A percentile compares a stretch with the other conserved stretches of the same genome.
These are phyloP conservation scores for Conomelus anceps DNA, from an alignment of 2,888 invertebrate species.

Conservation along the genomic window DNA sequence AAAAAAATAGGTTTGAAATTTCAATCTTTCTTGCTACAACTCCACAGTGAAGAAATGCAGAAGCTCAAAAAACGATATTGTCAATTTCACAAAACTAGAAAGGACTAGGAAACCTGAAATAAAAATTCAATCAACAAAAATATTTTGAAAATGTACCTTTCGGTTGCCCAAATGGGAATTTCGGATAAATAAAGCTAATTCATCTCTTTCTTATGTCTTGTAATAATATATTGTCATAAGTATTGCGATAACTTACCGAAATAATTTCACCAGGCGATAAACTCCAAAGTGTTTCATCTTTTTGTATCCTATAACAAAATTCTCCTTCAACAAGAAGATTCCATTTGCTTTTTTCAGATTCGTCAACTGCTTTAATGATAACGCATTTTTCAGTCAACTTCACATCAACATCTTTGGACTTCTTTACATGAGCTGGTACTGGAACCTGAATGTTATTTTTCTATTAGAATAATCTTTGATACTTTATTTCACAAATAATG, in stretches of 20 bases:
- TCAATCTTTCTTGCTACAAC: too few species aligned
- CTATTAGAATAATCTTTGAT: slow-evolving; percentile 45
- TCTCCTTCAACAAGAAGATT: slow-evolving; percentile 54
- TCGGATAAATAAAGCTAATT: too few species aligned
- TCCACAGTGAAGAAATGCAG: too few species aligned
- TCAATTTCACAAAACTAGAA: too few species aligned
- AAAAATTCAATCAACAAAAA: too few species aligned
- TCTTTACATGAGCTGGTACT: slow-evolving; percentile 49
- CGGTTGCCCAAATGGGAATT: too few species aligned
- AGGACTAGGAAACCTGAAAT: too few species aligned
- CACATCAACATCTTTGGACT: slow-evolving; percentile 62
- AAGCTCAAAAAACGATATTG: too few species aligned
- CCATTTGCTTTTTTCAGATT: slow-evolving; percentile 32
- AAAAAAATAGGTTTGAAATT: too few species aligned
- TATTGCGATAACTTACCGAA: slow-evolving; percentile 43
- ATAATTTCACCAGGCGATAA: slow-evolving; percentile 55
- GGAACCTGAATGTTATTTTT: slow-evolving; percentile 22
- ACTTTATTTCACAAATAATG: too few species aligned
- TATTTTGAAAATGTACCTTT: too few species aligned
- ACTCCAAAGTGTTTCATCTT: slow-evolving; percentile 70
- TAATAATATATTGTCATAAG: slow-evolving; percentile 48
- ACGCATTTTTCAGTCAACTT: slow-evolving; percentile 49
- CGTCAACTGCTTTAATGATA: slow-evolving; percentile 41
- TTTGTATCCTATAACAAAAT: slow-evolving; percentile 59
- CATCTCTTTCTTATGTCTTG: too few species aligned